Conservation (phyloP, 2,797 vertebrate genomes). For the Clarias pachynema region DNA sequence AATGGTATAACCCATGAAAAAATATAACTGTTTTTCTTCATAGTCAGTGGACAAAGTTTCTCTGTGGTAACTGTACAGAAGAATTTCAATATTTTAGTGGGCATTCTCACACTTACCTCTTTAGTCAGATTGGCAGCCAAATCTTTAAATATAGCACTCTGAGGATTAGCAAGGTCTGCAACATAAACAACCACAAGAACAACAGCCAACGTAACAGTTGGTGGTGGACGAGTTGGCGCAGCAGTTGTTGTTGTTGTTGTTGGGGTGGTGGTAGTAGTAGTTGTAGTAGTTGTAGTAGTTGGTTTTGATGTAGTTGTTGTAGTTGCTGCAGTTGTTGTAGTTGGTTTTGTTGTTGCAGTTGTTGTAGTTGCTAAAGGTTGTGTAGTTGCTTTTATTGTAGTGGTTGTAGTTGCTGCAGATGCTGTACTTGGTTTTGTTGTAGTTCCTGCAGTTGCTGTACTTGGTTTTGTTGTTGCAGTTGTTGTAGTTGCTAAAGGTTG, state of each 20-base stretch:
- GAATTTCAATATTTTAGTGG: background rate
- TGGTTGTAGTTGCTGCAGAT: background rate
- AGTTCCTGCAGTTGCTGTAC: background rate
- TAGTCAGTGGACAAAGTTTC: background rate
- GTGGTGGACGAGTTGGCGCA: background rate
- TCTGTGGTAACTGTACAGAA: background rate
- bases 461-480: background rate
- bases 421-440: background rate
- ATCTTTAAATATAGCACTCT: background rate
- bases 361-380: background rate
- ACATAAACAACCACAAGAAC: background rate
- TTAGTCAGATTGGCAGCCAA: background rate
- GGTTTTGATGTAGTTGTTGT: background rate
- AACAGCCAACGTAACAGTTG: conserved; percentile 23
- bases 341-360: background rate
- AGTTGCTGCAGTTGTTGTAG: background rate
- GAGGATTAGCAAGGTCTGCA: background rate
- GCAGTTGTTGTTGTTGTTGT: background rate
- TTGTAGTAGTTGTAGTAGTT: background rate
- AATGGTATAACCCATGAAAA: background rate
- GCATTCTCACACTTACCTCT: background rate
- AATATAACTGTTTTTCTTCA: background rate
- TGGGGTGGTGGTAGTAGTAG: background rate
- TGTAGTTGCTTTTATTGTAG: background rate
- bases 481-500: too few species aligned